Evolutionary conservation across 2,888 invertebrate species (phyloP).

Genomic region (Anarsia innoxiella): DNA sequence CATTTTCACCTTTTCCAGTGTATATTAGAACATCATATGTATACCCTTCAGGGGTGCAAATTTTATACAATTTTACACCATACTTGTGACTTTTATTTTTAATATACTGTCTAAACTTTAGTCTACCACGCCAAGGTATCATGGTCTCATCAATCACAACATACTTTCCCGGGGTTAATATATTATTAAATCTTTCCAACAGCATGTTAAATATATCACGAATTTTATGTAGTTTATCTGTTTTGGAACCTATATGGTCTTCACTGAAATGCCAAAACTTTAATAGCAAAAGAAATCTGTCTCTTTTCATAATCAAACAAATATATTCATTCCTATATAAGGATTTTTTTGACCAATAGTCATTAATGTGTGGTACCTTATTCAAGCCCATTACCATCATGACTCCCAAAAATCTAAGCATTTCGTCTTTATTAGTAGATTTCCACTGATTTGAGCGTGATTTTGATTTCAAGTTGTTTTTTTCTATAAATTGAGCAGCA

Average conservation of each 20-base stretch:
- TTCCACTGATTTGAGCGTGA: constrained; percentile 13
- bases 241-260: too few relatives aligned
- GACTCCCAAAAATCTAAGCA: constrained; percentile 15
- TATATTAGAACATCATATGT: background rate
- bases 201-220: too few relatives aligned
- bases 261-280: constrained; percentile 27
- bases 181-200: too few relatives aligned
- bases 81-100: too few relatives aligned
- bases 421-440: constrained; percentile 15
- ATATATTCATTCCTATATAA: constrained; percentile 24
- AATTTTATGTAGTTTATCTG: background rate
- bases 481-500: constrained; percentile 5
- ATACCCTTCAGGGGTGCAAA: background rate
- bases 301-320: constrained; percentile 21
- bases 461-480: constrained; percentile 5
- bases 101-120: too few relatives aligned
- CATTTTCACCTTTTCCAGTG: background rate
- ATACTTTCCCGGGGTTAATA: too few relatives aligned
- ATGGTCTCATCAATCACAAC: too few relatives aligned
- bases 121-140: too few relatives aligned
- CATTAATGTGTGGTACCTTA: constrained; percentile 16
- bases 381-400: constrained; percentile 17
- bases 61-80: background rate
- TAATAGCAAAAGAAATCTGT: constrained; percentile 25
- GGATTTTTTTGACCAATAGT: constrained; percentile 22